Evolutionary conservation across 2,797 vertebrate species (phyloP).

Genomic region (Sandelia bainsii): DNA sequence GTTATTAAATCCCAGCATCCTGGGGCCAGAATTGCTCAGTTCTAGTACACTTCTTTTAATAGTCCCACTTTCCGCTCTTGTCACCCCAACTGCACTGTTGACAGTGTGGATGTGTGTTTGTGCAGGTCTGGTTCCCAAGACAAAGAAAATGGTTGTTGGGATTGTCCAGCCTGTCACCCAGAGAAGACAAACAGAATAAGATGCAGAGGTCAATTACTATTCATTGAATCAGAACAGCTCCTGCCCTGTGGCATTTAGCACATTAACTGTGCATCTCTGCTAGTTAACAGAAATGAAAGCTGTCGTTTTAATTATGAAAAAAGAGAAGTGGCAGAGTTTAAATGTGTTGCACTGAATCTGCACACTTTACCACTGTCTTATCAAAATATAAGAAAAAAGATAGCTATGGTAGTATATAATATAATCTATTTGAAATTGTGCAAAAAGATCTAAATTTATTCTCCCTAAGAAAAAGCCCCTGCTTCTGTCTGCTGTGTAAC

Average conservation of each 20-base stretch:
- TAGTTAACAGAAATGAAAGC: constrained; percentile 63
- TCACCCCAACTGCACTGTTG: constrained; percentile 15
- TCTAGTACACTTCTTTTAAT: constrained; percentile 29
- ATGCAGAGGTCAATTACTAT: constrained; percentile 61
- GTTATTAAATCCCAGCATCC: constrained; percentile 24
- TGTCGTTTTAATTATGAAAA: constrained; percentile 67
- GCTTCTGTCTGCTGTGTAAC: constrained; percentile 30
- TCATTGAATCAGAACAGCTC: constrained; percentile 63
- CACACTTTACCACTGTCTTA: constrained; percentile 7
- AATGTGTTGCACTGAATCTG: constrained; percentile 17
- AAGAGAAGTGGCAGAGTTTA: constrained; percentile 34
- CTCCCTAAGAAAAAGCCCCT: background rate
- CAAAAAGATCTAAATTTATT: constrained; percentile 18
- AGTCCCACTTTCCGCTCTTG: constrained; percentile 21
- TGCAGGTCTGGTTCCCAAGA: constrained; percentile 28
- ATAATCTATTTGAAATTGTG: constrained; percentile 23
- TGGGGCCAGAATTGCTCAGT: constrained; percentile 20
- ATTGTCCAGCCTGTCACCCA: constrained; percentile 41
- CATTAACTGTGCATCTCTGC: constrained; percentile 63
- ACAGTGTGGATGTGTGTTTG: constrained; percentile 2
- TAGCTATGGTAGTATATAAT: background rate
- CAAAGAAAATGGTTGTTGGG: constrained; percentile 66
- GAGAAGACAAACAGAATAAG: constrained; percentile 39
- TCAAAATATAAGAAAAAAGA: background rate
- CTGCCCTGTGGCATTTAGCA: constrained; percentile 65